Evolutionary conservation across 2,888 invertebrate genomes (phyloP).

Genomic region (Dolichomitus sp.): DNA sequence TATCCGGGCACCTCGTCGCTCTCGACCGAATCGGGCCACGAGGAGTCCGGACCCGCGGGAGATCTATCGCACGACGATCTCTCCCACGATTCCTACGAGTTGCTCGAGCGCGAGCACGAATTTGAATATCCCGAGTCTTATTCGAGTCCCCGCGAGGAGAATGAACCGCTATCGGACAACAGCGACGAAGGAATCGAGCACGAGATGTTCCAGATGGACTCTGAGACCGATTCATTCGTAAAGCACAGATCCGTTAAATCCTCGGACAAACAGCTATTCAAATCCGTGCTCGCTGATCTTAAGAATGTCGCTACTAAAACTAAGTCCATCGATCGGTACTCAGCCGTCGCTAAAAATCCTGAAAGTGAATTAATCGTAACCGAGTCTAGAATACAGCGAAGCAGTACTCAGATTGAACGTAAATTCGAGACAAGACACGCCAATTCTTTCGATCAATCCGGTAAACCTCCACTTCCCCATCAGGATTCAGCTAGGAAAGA

Average conservation of each 20-base stretch:
- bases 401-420: conserved; percentile 81
- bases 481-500: conserved; percentile 80
- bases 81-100: conserved; percentile 95
- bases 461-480: conserved; percentile 73
- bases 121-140: conserved; percentile 84
- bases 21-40: conserved; percentile 88
- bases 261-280: conserved; percentile 79
- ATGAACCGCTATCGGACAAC: conserved; percentile 79
- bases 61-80: conserved; percentile 94
- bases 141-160: conserved; percentile 82
- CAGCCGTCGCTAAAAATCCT: conserved; percentile 68
- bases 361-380: conserved; percentile 76
- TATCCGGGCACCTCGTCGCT: conserved; percentile 93
- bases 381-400: conserved; percentile 82
- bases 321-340: conserved; percentile 81
- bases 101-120: conserved; percentile 90
- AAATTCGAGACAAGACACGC: conserved; percentile 79
- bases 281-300: conserved; percentile 80
- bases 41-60: conserved; percentile 89
- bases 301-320: conserved; percentile 73
- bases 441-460: conserved; percentile 75
- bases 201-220: conserved; percentile 92
- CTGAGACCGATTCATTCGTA: conserved; percentile 84
- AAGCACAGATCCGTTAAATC: conserved; percentile 81
- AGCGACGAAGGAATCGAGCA: conserved; percentile 88